Base-by-base conservation (phyloP, 1,140 invertebrate species). In the Lycorma delicatula region DNA sequence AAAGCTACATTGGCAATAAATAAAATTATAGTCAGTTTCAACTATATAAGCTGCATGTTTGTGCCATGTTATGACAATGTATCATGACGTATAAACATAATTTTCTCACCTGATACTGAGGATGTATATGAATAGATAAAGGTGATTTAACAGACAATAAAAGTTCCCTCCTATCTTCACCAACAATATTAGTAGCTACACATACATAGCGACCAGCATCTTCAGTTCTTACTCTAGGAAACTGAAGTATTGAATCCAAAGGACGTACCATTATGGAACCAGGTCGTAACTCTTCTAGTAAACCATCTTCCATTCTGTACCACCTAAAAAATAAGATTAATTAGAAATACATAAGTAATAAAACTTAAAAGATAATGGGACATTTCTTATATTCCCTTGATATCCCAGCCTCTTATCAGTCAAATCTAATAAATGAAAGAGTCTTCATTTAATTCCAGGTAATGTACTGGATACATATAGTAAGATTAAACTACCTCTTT, bases 181-280 rank as follows among this genome's bases (percentile, higher is more conserved):
- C 91, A 61, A 87, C 85, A 61, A 85, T 79, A 75, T 93, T 95
- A 64, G 81, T 83, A 12, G 88, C 90, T 52, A 89, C 78, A 71
- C 91, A 95, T 54, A 83, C 76, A 71, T 88, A 82, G 48, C 81
- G 76, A 3, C 88, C 89, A 16, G 79, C 79, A 68, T 93, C 89
- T 28, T 80, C 72, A 5, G 79, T 74, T 63, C 78, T 78, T 28
- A 79, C 77, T 5, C 81, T 72, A 0, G 80, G 73, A 64, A 69
- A 76, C 53, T 72, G 77, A 27, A 79, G 76, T 0, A 84, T 73
- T 18, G 81, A 77, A 31, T 82, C 76, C 13, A 82, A 73, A 12
- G 78, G 72, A 27, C 64, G 44, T 5, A 67, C 54, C 16, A 65
- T 44, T 26, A 65, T 50, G 1, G 63, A 61, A 20, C 66, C 64